Evolutionary conservation across 1,140 invertebrate genomes (phyloP), one percentile per base, ranked within the genome.

Genomic region (Brachionus rotundiformis): DNA sequence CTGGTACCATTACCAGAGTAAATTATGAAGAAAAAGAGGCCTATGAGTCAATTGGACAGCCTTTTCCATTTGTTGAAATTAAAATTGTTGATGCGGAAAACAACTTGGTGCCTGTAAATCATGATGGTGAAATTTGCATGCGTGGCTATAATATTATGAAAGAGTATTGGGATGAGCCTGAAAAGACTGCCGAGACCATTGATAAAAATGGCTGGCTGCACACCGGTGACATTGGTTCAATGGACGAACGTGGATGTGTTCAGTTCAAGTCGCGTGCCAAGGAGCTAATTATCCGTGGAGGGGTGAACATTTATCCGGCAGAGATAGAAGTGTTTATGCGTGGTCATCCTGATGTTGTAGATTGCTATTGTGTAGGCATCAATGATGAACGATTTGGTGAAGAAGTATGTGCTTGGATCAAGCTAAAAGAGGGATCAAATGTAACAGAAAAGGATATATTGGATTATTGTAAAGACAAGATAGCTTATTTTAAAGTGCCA

Each of bases 221-320:
- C 33, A 80, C 76, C 19, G 76, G 76, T 41, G 76, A 80, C 41
- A 63, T 80, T n/a, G 76, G 76, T 25, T 23, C n/a, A 11, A 80
- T 80, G 76, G 76, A 80, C 33, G 59, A 61, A 25, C 7, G 25
- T 11, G 76, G 76, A 27, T 63, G 25, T 27, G 11, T 80, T 0
- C 85, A 88, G 81, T 91, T 96, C 77, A 91, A 94, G 47, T 95
- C 95, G 1, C 89, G 95, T 71, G 87, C 93, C 3, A 96, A 96
- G 86, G 95, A 96, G 83, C 91, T 96, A 90, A 92, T 97, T 44
- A 96, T 95, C 36, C 89, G 95, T 81, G 95, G 95, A 61, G 95
- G 95, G 27, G 95, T 96, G 87, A 97, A 96, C 86, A 92, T 97
- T 71, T 89, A 89, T 83, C 94, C 94, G 36, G 89, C 96, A 27